Evolutionary conservation across 2,888 invertebrate species (phyloP), one percentile per base, ranked within the genome.

Genomic region (Ephialtes manifestator): DNA sequence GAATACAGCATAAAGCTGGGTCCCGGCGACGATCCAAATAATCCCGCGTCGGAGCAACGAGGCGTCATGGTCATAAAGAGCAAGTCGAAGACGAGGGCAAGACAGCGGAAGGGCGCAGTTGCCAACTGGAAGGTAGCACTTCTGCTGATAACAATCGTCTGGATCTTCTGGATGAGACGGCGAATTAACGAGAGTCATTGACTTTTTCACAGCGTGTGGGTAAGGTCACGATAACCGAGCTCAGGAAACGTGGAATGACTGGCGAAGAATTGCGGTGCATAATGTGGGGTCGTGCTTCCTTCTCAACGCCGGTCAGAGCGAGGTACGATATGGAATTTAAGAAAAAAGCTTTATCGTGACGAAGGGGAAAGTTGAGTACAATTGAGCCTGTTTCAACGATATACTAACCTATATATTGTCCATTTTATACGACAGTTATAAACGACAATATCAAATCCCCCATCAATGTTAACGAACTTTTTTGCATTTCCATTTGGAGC

Each of bases 21-120:
- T 0, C 97, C 97, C 0, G 96, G 97, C 0, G 97, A 97, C 88
- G 95, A 95, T 87, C 93, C 94, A 70, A 94, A 94, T 89, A 97
- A 98, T 93, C 97, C 97, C 0, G 96, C 97, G 0, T 97, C 97
- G 82, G 98, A 98, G 94, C 97, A 97, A 89, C 95, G 99, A 55
- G 99, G 99, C 0, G 98, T 99, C 2, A 98, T 99, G 97, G 98
- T 99, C 77, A 99, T 99, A 94, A 99, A 99, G 95, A 97, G 98
- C 88, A 99, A 99, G 92, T 98, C 97, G 87, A 99, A 99, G 94
- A 99, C 99, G 0, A 96, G 98, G 86, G 99, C 99, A 0, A 97
- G 98, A 91, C 99, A 99, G 94, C 95, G 99, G 86, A 99, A 99
- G 93, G 99, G 98, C 0, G 99, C 99, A 2, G 96, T 99, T 1